A percentile compares a stretch with the other conserved stretches of the same genome.
phyloP scores from a whole-genome alignment of 2,113 vertebrate species.

The Callithrix jacchus region DNA sequence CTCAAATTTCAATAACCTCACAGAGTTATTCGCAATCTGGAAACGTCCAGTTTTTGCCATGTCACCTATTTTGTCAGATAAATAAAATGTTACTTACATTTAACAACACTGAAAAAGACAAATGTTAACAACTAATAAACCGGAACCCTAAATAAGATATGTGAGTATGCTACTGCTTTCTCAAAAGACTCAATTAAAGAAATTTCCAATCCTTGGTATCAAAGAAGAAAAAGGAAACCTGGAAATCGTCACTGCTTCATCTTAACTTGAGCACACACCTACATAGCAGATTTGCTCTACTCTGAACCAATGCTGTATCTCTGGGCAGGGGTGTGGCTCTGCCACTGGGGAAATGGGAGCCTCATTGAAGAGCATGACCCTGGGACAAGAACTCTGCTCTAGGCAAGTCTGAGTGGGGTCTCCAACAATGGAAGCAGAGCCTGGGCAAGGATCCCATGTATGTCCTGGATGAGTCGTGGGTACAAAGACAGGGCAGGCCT shows the following conservation, averaged over 20 bases:
- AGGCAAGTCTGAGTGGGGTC: neutral
- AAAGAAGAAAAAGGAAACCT: neutral
- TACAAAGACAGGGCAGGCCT: neutral
- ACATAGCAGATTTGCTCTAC: neutral
- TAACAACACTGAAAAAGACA: constrained; percentile 36
- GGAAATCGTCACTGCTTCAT: neutral
- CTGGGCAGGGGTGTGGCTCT: neutral
- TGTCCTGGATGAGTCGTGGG: neutral
- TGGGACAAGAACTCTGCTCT: neutral
- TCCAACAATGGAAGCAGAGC: neutral
- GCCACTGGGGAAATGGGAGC: neutral
- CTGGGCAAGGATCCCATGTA: accelerated
- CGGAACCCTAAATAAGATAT: neutral
- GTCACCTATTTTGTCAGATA: constrained; percentile 83
- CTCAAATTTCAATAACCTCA: constrained; percentile 89
- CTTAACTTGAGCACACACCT: neutral
- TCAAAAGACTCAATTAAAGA: neutral
- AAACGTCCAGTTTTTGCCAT: constrained; percentile 84
- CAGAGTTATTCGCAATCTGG: constrained; percentile 88
- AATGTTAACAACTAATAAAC: constrained; percentile 28
- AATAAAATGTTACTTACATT: constrained; percentile 39
- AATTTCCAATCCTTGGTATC: constrained; percentile 38
- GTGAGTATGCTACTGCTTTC: neutral
- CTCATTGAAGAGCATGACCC: neutral
- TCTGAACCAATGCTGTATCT: neutral